Conservation (phyloP, 2,888 invertebrate genomes). For the Ommatoiulus sabulosus region DNA sequence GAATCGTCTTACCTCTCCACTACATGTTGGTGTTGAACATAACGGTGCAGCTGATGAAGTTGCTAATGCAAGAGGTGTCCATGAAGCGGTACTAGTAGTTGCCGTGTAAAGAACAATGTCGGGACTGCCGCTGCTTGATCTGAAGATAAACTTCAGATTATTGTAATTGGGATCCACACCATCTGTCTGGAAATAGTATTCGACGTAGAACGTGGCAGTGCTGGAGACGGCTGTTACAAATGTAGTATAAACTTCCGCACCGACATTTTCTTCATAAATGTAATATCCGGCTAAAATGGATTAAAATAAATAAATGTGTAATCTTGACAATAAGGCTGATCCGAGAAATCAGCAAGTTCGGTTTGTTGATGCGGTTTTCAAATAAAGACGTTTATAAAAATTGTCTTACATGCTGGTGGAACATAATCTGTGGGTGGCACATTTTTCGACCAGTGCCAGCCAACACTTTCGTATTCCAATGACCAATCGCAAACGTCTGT, state of each 20-base stretch:
- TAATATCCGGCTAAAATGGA: not conserved
- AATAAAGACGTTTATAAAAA: not conserved
- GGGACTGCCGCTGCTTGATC: not conserved
- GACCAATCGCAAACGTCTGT: not conserved
- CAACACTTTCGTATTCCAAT: not conserved
- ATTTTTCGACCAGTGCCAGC: conserved; percentile 31
- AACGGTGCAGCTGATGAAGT: not conserved
- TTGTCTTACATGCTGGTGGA: conserved; percentile 30
- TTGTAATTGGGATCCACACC: not conserved
- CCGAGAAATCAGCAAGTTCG: not conserved
- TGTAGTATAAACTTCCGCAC: not conserved
- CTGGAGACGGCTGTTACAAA: not conserved
- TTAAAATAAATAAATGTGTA: not conserved
- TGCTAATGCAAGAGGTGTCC: not conserved
- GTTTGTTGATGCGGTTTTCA: not conserved
- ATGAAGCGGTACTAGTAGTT: not conserved
- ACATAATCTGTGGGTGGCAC: not conserved
- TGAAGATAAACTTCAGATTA: not conserved
- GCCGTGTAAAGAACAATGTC: not conserved
- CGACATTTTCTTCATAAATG: not conserved
- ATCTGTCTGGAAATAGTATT: not conserved
- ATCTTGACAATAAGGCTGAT: not conserved
- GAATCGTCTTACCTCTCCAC: not conserved
- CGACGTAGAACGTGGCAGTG: not conserved
- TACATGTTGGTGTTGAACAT: not conserved